phyloP scores from a whole-genome alignment of 2,797 vertebrate species.

The Gorsachius magnificus region DNA sequence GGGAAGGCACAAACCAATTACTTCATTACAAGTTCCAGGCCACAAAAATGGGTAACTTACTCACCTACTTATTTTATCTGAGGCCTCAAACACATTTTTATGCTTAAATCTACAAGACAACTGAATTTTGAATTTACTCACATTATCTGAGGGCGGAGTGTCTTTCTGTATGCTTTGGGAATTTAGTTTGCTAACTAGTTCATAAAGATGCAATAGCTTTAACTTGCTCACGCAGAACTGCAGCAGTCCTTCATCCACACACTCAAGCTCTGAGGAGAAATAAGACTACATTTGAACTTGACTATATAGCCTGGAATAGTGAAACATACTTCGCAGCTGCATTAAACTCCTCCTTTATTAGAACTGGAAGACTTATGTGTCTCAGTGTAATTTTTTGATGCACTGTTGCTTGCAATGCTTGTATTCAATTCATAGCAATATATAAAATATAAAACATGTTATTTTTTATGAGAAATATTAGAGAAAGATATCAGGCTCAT shows the following conservation, averaged over 20 bases:
- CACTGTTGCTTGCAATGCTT: neutral
- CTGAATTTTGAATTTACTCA: constrained; percentile 63
- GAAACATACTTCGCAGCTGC: neutral
- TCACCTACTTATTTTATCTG: neutral
- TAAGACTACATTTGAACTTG: neutral
- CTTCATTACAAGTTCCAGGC: neutral
- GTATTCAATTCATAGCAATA: neutral
- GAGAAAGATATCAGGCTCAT: neutral
- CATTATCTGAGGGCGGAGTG: constrained; percentile 68
- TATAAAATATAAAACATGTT: neutral
- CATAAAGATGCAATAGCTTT: constrained; percentile 89
- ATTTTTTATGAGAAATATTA: neutral
- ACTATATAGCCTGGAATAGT: neutral
- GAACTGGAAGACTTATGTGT: neutral
- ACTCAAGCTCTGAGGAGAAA: constrained; percentile 82
- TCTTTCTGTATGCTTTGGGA: constrained; percentile 60
- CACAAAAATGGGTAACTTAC: neutral
- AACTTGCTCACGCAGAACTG: constrained; percentile 89
- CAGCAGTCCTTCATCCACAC: constrained; percentile 85
- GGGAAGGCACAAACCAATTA: neutral
- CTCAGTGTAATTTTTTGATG: neutral
- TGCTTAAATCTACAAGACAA: neutral
- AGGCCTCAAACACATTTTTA: neutral
- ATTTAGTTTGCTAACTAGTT: constrained; percentile 84
- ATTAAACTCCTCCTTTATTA: neutral